These are phyloP conservation scores for Vombatus ursinus DNA, from an alignment of 2,113 vertebrate species.

Conservation along the genomic window DNA sequence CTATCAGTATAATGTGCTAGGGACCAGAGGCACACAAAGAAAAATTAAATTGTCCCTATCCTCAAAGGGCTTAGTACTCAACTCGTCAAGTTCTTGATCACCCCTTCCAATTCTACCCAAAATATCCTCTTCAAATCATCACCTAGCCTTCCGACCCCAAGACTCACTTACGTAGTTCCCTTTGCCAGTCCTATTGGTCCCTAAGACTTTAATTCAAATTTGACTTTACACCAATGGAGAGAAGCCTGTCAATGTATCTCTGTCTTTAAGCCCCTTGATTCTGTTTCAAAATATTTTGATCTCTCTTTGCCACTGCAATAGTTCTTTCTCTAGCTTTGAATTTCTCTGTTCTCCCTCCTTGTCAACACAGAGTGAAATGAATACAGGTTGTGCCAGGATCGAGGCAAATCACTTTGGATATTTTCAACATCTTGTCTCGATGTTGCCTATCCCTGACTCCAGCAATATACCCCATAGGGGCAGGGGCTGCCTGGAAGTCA, in stretches of 20 bases:
- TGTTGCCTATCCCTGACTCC: background rate
- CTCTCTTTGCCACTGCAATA: background rate
- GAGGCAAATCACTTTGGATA: background rate
- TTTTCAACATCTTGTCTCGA: background rate
- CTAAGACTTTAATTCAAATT: background rate
- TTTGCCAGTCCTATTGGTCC: background rate
- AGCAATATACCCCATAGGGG: background rate
- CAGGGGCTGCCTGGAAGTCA: accelerated
- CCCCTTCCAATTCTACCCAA: background rate
- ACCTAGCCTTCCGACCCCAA: background rate
- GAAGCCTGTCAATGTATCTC: accelerated
- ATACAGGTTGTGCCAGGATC: background rate
- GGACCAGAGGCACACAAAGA: background rate
- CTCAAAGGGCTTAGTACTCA: background rate
- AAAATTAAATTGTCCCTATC: background rate
- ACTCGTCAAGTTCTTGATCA: background rate
- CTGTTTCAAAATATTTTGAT: background rate
- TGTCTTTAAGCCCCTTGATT: conserved; percentile 35
- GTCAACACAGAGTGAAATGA: background rate
- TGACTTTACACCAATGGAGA: background rate
- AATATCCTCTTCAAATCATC: background rate
- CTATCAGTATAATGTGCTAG: background rate
- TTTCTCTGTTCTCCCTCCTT: background rate
- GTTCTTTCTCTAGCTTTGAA: background rate
- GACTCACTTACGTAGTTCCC: background rate